Evolutionary conservation across 1,140 invertebrate species (phyloP), one percentile per base, ranked within the genome.

Genomic region (Euschistus heros): DNA sequence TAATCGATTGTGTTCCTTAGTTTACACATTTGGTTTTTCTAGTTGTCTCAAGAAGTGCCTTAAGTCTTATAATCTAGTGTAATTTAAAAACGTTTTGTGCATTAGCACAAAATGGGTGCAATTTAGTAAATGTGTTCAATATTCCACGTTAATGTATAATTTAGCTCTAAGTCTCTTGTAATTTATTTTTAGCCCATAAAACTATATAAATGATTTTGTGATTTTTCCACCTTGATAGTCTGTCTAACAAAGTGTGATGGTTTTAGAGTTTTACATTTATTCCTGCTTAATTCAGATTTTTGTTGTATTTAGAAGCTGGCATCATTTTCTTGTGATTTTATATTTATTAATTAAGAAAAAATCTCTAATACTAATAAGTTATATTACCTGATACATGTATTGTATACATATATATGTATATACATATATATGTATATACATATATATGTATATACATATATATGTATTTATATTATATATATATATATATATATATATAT

Each of bases 81-180:
- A 61, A 61, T 55, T 42, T 26, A 52, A 54, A 52, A 20, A 54
- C 8, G 30, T 18, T 64, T 52, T 64, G 63, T 64, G 63, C 50
- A 14, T 54, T 22, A 24, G 63, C 50, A 64, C 63, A 64, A 64
- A 50, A 64, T 63, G 63, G 63, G 63, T 64, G 63, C 63, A 64
- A 64, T 64, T 64, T 64, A 54, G 63, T 64, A 64, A 33, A 64
- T 64, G 63, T 64, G 63, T 64, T 64, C 63, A 64, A 64, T 64
- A 54, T 64, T 64, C 63, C 63, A 61, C 42, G 22, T 26, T 42
- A 54, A 52, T 64, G 13, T 37, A 64, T 64, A 64, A 64, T 64
- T 64, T 64, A 64, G 63, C 46, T 44, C 27, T 33, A 64, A 64
- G 63, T 33, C 42, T 24, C 30, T 22, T 42, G n/a, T 61, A 44